Conservation (phyloP, 2,797 vertebrate genomes). For the Myotis planiceps region DNA sequence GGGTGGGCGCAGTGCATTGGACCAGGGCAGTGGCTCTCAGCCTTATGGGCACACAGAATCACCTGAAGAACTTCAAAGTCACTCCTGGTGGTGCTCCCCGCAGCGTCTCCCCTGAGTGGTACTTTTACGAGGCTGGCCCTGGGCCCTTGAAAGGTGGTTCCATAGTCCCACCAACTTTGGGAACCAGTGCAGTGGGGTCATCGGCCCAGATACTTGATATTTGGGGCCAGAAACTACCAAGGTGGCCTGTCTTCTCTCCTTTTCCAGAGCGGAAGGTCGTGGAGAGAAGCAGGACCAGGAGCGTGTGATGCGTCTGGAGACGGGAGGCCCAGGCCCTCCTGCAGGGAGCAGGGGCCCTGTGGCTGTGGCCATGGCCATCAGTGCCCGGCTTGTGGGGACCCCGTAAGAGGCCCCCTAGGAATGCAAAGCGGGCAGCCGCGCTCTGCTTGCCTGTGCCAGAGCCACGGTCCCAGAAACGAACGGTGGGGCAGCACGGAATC, state of each 20-base stretch:
- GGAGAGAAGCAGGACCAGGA: background rate
- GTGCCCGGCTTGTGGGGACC: background rate
- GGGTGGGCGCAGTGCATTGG: no score
- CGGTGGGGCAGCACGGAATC: background rate
- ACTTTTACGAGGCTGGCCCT: rapidly evolving
- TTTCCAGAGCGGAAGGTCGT: background rate
- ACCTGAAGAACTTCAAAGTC: background rate
- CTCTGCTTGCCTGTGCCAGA: background rate
- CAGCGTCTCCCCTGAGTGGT: background rate
- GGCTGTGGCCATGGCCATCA: background rate
- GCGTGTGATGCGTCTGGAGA: rapidly evolving
- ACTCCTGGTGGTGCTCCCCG: background rate
- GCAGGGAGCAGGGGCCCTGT: background rate
- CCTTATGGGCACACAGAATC: background rate
- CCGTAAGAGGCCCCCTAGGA: conserved; percentile 9
- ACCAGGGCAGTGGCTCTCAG: background rate
- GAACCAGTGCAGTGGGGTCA: background rate
- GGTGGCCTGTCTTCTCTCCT: background rate
- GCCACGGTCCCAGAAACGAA: conserved; percentile 27
- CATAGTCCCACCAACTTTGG: background rate
- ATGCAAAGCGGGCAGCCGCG: conserved; percentile 31
- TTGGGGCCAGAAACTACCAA: background rate
- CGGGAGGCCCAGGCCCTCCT: background rate
- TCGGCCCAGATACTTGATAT: background rate
- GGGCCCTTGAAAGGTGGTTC: background rate